A percentile compares a stretch with the other conserved stretches of the same genome.
These are phyloP conservation scores for Ochropleura leucogaster DNA, from an alignment of 2,888 invertebrate genomes.

Conservation along the genomic window DNA sequence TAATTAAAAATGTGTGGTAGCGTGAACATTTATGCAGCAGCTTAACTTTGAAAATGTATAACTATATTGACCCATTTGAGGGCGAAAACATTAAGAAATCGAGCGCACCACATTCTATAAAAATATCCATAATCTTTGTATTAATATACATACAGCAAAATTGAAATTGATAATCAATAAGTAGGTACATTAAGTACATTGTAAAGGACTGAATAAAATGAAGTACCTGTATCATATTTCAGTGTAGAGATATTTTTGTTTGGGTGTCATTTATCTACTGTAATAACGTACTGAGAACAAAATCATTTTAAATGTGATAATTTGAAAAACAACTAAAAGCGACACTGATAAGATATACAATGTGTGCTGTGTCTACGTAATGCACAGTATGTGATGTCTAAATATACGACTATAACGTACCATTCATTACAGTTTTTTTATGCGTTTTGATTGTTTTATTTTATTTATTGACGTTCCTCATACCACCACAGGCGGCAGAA, in stretches of 20 bases:
- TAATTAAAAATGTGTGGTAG: constrained; percentile 20
- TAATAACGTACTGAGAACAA: constrained; percentile 63
- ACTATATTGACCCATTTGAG: background rate
- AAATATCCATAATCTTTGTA: constrained; percentile 3
- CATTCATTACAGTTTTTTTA: constrained; percentile 70
- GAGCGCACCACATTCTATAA: constrained; percentile 10
- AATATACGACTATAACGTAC: constrained; percentile 77
- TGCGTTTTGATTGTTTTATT: constrained; percentile 67
- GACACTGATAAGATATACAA: constrained; percentile 64
- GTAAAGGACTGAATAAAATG: constrained; percentile 1
- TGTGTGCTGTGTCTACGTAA: constrained; percentile 71
- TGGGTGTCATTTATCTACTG: constrained; percentile 48
- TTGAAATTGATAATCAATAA: background rate
- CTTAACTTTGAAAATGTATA: constrained; percentile 1
- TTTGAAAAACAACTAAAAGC: constrained; percentile 68
- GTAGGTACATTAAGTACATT: background rate
- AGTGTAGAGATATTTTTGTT: constrained; percentile 27
- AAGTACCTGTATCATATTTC: constrained; percentile 13
- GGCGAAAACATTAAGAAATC: constrained; percentile 15
- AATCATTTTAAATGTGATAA: constrained; percentile 56
- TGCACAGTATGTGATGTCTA: constrained; percentile 72
- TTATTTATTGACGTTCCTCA: constrained; percentile 77
- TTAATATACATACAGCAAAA: constrained; percentile 1
- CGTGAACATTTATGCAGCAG: constrained; percentile 22
- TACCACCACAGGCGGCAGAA: constrained; percentile 87